A percentile compares a stretch with the other conserved stretches of the same genome.
phyloP scores from a whole-genome alignment of 1,140 invertebrate genomes.

The Aphaenogaster ashmeadi region DNA sequence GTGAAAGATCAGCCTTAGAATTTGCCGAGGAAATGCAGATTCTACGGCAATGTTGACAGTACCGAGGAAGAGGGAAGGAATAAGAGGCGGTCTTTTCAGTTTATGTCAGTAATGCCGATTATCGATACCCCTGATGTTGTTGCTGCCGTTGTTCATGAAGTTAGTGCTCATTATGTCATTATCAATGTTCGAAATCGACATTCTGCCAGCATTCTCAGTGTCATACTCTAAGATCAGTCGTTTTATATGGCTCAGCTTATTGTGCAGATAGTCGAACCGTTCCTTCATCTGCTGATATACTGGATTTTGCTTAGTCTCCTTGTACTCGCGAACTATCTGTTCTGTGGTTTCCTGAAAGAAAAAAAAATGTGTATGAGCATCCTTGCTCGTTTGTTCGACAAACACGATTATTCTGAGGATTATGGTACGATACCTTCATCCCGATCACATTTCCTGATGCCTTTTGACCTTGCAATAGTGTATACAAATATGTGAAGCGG shows the following conservation, averaged over 20 bases:
- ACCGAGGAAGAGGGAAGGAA: slow-evolving; percentile 78
- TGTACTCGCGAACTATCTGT: slow-evolving; percentile 94
- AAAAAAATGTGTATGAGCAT: not conserved
- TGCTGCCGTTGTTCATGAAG: slow-evolving; percentile 33
- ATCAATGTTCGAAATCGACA: not conserved
- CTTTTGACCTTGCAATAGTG: slow-evolving; percentile 88
- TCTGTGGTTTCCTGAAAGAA: slow-evolving; percentile 90
- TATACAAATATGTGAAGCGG: slow-evolving; percentile 92
- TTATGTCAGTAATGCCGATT: slow-evolving; percentile 85
- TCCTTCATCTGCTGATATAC: slow-evolving; percentile 91
- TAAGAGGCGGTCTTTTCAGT: slow-evolving; percentile 82
- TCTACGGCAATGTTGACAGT: slow-evolving; percentile 76
- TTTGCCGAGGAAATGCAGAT: slow-evolving; percentile 82
- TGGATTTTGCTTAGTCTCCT: slow-evolving; percentile 91
- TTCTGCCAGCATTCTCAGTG: slow-evolving; percentile 60
- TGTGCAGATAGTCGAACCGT: slow-evolving; percentile 95
- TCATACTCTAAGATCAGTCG: slow-evolving; percentile 94
- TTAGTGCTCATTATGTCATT: slow-evolving; percentile 3
- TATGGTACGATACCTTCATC: slow-evolving; percentile 86
- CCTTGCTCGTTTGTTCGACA: not conserved
- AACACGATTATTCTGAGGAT: not conserved
- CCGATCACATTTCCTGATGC: slow-evolving; percentile 83
- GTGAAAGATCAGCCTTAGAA: slow-evolving; percentile 76
- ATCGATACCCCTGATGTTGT: slow-evolving; percentile 60
- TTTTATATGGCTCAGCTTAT: slow-evolving; percentile 96